These are phyloP conservation scores for Acholoe squamosa DNA, from an alignment of 2,888 invertebrate genomes.

Conservation along the genomic window DNA sequence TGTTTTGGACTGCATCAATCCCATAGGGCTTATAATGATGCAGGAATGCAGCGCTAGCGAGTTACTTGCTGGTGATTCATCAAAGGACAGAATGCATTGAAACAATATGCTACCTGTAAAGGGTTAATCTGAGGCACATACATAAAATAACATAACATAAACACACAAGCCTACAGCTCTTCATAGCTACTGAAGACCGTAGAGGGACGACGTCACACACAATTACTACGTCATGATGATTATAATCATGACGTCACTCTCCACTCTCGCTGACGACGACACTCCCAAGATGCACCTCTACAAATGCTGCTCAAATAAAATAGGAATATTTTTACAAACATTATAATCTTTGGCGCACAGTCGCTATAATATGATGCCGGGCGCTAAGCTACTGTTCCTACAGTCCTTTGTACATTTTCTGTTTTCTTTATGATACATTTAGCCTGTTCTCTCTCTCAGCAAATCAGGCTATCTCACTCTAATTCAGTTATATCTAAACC, in stretches of 20 bases:
- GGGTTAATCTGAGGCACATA: not conserved
- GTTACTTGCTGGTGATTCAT: too few species aligned
- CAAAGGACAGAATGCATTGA: too few species aligned
- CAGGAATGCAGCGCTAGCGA: too few species aligned
- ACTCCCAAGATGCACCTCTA: conserved; percentile 14
- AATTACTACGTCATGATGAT: not conserved
- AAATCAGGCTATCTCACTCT: not conserved
- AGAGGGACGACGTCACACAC: not conserved
- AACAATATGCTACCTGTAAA: too few species aligned
- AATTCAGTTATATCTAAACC: not conserved
- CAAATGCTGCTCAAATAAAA: not conserved
- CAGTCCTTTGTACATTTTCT: not conserved
- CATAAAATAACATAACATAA: not conserved
- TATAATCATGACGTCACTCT: not conserved
- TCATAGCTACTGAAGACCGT: not conserved
- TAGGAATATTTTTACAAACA: conserved; percentile 23
- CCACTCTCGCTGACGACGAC: not conserved
- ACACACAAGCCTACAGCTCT: not conserved
- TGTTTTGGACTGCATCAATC: too few species aligned
- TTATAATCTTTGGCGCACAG: not conserved
- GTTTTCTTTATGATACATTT: not conserved
- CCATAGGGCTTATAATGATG: too few species aligned
- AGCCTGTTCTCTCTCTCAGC: not conserved
- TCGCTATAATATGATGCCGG: not conserved
- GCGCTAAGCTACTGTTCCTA: not conserved